These are phyloP conservation scores for Catostylus mosaicus DNA, from an alignment of 30 jellyfish, hydroid and myxozoan species.

Conservation along the genomic window DNA sequence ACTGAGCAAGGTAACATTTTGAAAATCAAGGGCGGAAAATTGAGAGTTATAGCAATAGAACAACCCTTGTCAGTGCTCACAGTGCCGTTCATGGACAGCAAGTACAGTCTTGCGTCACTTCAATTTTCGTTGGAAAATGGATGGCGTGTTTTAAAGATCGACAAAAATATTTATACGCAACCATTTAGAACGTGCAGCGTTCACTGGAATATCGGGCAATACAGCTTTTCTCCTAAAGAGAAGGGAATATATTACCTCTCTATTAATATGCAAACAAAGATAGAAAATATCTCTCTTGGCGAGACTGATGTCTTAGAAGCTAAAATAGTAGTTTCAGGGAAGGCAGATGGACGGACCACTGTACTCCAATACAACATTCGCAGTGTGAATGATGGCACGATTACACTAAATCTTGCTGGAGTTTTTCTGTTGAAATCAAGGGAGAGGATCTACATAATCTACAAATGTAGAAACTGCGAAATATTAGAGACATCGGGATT, in stretches of 20 bases:
- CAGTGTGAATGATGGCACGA: slow-evolving; percentile 12
- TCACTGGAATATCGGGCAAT: slow-evolving; percentile 31
- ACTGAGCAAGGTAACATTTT: background rate
- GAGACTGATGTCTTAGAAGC: slow-evolving; percentile 14
- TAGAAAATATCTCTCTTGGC: background rate
- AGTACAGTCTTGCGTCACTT: background rate
- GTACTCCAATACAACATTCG: slow-evolving; percentile 12
- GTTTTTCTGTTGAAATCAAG: slow-evolving; percentile 13
- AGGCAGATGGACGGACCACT: background rate
- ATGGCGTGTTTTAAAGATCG: slow-evolving; percentile 27
- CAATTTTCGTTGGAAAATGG: background rate
- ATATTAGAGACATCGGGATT: slow-evolving; percentile 32
- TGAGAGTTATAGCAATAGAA: slow-evolving; percentile 24
- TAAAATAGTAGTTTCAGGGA: background rate
- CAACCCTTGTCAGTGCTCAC: slow-evolving; percentile 21
- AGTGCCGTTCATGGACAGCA: slow-evolving; percentile 2
- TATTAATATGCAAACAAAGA: slow-evolving; percentile 1
- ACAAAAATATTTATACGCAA: background rate
- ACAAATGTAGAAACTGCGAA: slow-evolving; percentile 35
- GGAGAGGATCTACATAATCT: slow-evolving; percentile 27
- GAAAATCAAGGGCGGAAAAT: slow-evolving; percentile 5
- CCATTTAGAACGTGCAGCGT: slow-evolving; percentile 19
- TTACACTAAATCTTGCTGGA: slow-evolving; percentile 28
- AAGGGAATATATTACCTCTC: slow-evolving; percentile 65
- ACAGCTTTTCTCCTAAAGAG: slow-evolving; percentile 41